A percentile compares a stretch with the other conserved stretches of the same genome.
phyloP scores from a whole-genome alignment of 1,140 invertebrate genomes.

The Drosophila pectinifera region DNA sequence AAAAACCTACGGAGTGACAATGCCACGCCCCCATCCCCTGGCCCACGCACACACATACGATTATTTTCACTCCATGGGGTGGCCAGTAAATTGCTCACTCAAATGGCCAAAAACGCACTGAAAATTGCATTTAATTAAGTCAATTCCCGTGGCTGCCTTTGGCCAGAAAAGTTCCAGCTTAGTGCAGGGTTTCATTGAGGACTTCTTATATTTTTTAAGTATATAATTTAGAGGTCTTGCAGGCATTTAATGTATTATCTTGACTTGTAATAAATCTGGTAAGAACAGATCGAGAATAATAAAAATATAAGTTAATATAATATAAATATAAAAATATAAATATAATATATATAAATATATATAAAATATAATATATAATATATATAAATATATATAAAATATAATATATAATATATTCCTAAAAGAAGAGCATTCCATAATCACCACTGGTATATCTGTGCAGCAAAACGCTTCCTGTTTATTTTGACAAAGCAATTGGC shows the following conservation, averaged over 20 bases:
- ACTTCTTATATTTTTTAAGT: slow-evolving; percentile 7
- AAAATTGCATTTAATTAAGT: slow-evolving; percentile 83
- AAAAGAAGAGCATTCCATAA: slow-evolving; percentile 9
- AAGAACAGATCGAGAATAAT: too few relatives aligned
- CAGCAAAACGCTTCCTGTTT: slow-evolving; percentile 40
- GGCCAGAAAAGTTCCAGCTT: slow-evolving; percentile 44
- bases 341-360: too few relatives aligned
- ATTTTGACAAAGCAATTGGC: slow-evolving; percentile 66
- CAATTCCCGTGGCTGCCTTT: slow-evolving; percentile 47
- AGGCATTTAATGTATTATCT: too few relatives aligned
- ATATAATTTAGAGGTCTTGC: neutral
- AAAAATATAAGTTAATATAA: neutral
- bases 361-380: neutral
- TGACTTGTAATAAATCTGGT: neutral
- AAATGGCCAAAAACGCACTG: slow-evolving; percentile 74
- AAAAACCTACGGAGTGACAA: slow-evolving; percentile 72
- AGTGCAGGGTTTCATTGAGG: slow-evolving; percentile 27
- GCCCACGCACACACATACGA: neutral
- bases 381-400: neutral
- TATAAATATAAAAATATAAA: too few relatives aligned
- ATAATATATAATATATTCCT: neutral
- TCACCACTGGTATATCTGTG: neutral
- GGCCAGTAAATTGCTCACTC: slow-evolving; percentile 72
- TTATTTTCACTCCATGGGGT: slow-evolving; percentile 24
- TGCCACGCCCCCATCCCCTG: slow-evolving; percentile 29